These are phyloP conservation scores for Drosophila formosana DNA, from an alignment of 2,888 invertebrate species.

Conservation along the genomic window DNA sequence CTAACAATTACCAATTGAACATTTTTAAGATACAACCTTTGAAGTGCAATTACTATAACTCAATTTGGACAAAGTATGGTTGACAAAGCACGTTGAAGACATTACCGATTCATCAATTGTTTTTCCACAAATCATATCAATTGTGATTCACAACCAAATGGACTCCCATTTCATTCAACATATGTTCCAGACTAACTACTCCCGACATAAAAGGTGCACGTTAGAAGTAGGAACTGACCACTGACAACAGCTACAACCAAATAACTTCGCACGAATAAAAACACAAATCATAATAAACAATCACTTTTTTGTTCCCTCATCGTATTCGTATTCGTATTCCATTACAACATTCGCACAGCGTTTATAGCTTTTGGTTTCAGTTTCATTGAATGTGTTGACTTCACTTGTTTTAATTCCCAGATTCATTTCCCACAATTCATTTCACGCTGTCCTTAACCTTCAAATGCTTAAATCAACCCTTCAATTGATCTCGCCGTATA, in stretches of 20 bases:
- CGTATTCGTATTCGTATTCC: slow-evolving; percentile 2
- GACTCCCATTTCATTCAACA: not conserved
- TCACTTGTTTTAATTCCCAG: slow-evolving; percentile 28
- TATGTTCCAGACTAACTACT: not conserved
- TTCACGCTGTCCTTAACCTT: not conserved
- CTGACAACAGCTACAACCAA: slow-evolving; percentile 46
- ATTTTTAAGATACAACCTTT: not conserved
- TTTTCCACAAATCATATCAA: not conserved
- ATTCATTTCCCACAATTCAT: too few species aligned
- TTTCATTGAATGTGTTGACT: slow-evolving; percentile 7
- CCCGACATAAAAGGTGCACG: slow-evolving; percentile 8
- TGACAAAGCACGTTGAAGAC: not conserved
- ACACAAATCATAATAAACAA: slow-evolving; percentile 45
- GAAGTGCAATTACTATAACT: not conserved
- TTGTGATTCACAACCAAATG: not conserved
- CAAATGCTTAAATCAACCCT: too few species aligned
- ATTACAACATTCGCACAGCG: slow-evolving; percentile 17
- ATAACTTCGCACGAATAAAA: slow-evolving; percentile 27
- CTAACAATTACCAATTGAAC: not conserved
- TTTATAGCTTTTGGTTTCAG: slow-evolving; percentile 30
- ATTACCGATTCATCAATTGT: not conserved
- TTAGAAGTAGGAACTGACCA: slow-evolving; percentile 46
- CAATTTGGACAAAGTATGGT: not conserved
- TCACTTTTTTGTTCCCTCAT: not conserved
- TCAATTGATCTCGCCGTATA: too few species aligned